Evolutionary conservation across 2,113 vertebrate genomes (phyloP).

Genomic region (Epinephelus fuscoguttatus): DNA sequence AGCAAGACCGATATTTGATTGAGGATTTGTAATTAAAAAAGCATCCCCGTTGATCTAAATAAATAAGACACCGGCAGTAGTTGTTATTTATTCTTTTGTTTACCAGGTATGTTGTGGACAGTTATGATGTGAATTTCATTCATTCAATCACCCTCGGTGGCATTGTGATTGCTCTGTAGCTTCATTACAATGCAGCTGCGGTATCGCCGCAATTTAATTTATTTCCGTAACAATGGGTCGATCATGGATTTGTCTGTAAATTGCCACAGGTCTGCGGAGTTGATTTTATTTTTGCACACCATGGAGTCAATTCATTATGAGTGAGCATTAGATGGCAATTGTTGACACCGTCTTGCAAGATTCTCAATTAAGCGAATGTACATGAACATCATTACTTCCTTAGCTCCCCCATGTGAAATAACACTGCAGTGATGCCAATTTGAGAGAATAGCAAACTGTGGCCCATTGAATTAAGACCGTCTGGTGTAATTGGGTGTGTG

Average conservation of each 20-base stretch:
- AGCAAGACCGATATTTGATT: conserved; percentile 31
- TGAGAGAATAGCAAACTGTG: conserved; percentile 53
- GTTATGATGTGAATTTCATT: conserved; percentile 37
- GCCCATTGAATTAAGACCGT: conserved; percentile 66
- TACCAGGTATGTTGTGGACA: conserved; percentile 41
- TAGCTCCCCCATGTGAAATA: conserved; percentile 51
- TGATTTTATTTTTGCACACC: conserved; percentile 59
- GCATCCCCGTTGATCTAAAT: conserved; percentile 18
- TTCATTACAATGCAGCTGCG: conserved; percentile 60
- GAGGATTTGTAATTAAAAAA: conserved; percentile 45
- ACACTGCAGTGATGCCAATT: conserved; percentile 48
- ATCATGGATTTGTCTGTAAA: conserved; percentile 65
- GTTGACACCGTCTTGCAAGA: conserved; percentile 59
- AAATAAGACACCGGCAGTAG: conserved; percentile 26
- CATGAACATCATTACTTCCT: conserved; percentile 60
- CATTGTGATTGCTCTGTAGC: conserved; percentile 40
- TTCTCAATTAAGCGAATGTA: conserved; percentile 68
- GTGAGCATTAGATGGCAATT: conserved; percentile 57
- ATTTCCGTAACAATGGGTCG: conserved; percentile 63
- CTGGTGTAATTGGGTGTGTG: conserved; percentile 69
- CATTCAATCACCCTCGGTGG: conserved; percentile 28
- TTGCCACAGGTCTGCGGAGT: conserved; percentile 57
- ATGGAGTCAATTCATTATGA: conserved; percentile 63
- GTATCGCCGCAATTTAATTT: conserved; percentile 61
- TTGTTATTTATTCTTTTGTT: conserved; percentile 35